Percentiles rank a stretch among this genome's conserved stretches.
phyloP scores from a whole-genome alignment of 2,888 invertebrate genomes.

The Dicyrtomina minuta region DNA sequence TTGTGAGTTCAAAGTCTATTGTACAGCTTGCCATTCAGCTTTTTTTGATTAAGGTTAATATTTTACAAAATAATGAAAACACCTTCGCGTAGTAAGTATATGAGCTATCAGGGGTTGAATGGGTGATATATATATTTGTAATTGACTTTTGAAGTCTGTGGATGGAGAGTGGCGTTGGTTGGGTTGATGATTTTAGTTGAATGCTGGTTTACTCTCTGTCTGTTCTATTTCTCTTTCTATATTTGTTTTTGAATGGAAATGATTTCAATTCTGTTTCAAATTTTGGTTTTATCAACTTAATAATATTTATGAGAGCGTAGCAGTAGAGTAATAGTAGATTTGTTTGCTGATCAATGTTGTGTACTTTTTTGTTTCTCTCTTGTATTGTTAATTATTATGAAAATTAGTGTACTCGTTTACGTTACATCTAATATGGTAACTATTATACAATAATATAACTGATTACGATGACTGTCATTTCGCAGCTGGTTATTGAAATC shows the following conservation, averaged over 20 bases:
- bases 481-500: not conserved
- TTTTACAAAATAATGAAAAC: not conserved
- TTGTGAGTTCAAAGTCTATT: slow-evolving; percentile 1
- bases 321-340: slow-evolving; percentile 14
- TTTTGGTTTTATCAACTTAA: not conserved
- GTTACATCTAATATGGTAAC: not conserved
- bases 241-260: slow-evolving; percentile 2
- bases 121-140: too few relatives aligned
- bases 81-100: too few relatives aligned
- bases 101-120: too few relatives aligned
- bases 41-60: slow-evolving; percentile 1
- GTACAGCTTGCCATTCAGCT: slow-evolving; percentile 14
- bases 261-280: not conserved
- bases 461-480: slow-evolving; percentile 10
- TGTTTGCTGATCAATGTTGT: slow-evolving; percentile 32
- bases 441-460: not conserved
- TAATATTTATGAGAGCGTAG: too few relatives aligned
- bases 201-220: too few relatives aligned
- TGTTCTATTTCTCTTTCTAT: too few relatives aligned
- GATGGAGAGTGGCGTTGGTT: too few relatives aligned
- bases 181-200: too few relatives aligned
- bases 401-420: not conserved
- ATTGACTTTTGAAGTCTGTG: too few relatives aligned
- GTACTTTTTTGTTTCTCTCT: slow-evolving; percentile 6
- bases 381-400: not conserved